These are phyloP conservation scores for Alaudala cheleensis DNA, from an alignment of 2,113 vertebrate genomes.

Conservation along the genomic window DNA sequence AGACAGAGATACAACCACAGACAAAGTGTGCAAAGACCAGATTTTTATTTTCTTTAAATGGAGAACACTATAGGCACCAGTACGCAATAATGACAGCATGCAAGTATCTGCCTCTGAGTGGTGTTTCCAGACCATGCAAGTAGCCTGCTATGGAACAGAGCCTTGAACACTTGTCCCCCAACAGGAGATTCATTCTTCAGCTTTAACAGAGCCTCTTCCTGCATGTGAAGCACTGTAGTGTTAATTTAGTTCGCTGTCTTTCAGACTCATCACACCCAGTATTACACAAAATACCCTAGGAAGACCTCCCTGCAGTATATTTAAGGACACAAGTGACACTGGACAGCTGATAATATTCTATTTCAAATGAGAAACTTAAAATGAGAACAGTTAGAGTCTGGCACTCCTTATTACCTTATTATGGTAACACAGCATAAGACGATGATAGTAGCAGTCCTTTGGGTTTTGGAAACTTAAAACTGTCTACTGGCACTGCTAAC, in stretches of 20 bases:
- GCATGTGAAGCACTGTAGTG: not conserved
- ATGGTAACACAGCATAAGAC: not conserved
- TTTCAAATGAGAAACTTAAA: not conserved
- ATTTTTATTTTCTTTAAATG: not conserved
- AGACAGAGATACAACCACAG: not conserved
- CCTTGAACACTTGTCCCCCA: not conserved
- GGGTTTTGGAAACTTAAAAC: not conserved
- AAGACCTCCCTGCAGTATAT: not conserved
- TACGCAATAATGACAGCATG: not conserved
- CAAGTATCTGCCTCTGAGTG: not conserved
- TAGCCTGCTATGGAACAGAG: not conserved
- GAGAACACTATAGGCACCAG: not conserved
- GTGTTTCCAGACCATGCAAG: not conserved
- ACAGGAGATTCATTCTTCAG: not conserved
- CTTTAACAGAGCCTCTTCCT: not conserved
- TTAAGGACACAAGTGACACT: not conserved
- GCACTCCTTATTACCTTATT: not conserved
- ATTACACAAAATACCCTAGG: not conserved
- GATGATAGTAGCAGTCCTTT: not conserved
- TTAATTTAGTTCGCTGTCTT: not conserved
- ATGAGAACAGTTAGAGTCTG: not conserved
- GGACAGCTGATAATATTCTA: not conserved
- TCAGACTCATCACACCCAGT: not conserved
- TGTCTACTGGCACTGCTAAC: not conserved
- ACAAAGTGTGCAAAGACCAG: not conserved